Evolutionary conservation across 2,797 vertebrate genomes (phyloP), one percentile per base, ranked within the genome.

Genomic region (Miichthys miiuy): DNA sequence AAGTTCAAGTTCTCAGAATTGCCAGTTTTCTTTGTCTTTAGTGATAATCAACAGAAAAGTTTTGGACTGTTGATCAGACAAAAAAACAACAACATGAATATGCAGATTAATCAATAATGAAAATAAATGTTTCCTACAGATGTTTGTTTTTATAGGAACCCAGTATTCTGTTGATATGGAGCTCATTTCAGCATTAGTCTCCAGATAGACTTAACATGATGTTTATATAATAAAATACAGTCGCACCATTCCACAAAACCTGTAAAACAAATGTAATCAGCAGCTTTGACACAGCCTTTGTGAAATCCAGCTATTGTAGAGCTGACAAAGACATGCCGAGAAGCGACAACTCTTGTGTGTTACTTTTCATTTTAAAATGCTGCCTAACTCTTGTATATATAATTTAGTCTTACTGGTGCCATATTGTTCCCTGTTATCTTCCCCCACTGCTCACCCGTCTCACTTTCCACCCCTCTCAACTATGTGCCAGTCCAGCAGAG

Each of bases 401-500:
- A 38, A 38, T 38, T 38, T 8, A 6, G 5, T 41, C 20, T 61
- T 11, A 5, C 50, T 25, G 13, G 50, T 25, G 47, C 41, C 38
- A 6, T 20, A 23, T 46, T 30, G 18, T 23, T 68, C 16, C 27
- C 25, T 9, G 12, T 50, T 62, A 12, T 8, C 18, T 50, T 42
- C 16, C 30, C 44, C 6, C 4, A 8, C 34, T 67, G 57, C 54
- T 46, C 51, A 44, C 63, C 34, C 5, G 11, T 66, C n/a, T n/a
- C 48, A 41, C 30, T 71, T 78, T 55, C 30, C 51, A 68, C 72
- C 75, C 73, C n/a, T 68, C 55, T 58, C 34, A 38, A 7, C 27
- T 51, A 2, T 63, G 16, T 79, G 62, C 79, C 73, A 38, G n/a
- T 87, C 93, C 93, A 94, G 90, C 93, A 94, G 93, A 72, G 93